Base-by-base conservation (phyloP, 2,797 vertebrate genomes). In the Girardinus metallicus region DNA sequence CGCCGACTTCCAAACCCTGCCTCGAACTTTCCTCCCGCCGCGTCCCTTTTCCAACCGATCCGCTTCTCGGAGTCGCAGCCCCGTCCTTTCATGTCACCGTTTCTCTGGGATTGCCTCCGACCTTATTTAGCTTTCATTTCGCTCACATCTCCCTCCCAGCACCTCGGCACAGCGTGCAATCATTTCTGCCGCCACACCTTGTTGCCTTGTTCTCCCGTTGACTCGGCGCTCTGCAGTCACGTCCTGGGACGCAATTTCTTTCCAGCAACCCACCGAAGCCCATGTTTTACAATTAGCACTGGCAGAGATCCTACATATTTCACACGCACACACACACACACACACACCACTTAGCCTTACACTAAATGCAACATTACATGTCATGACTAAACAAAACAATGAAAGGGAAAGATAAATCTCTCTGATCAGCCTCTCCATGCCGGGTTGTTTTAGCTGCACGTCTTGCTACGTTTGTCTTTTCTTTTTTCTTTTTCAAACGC, bases 61-160 rank as follows among this genome's bases (percentile, higher is more conserved):
- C 77, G 79, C 57, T 60, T 62, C 70, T 18, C 15, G 43, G 26
- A 43, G 76, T 70, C 84, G 4, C 76, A 83, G 60, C 71, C 76
- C 74, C 49, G 15, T 75, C 80, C 75, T 91, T 86, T 88, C 79
- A 79, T 80, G 81, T 84, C 88, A 80, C 90, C 88, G 85, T 83
- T 80, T 84, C 51, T 90, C 84, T 86, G 85, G 78, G 91, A 94
- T 95, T 92, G 93, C 91, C 62, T 90, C 82, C 87, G 87, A 91
- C 93, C 93, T 90, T 75, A 64, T 86, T 90, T 85, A 85, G 88
- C 88, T 91, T 89, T 87, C 90, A 87, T 90, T 94, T 88, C 68
- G 86, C 85, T 86, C 86, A 87, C 88, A 91, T 91, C 85, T 74
- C 77, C 81, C 75, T 83, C 88, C 75, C 81, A 88, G 79, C 80